Base-by-base conservation (phyloP, 2,888 invertebrate genomes). In the Allygus modestus region DNA sequence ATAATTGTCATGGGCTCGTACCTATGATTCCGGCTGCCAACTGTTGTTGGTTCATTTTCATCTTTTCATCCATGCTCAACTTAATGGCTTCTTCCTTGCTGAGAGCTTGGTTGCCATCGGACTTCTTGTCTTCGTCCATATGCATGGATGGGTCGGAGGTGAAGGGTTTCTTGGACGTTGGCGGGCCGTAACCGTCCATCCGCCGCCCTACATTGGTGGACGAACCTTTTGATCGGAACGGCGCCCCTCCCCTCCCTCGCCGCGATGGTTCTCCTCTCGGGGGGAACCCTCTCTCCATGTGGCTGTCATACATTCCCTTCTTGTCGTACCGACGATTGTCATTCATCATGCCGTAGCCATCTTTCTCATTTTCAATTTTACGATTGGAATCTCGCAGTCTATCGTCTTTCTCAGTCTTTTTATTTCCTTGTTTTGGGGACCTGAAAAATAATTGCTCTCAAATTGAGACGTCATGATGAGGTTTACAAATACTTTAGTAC, bases 241-340 rank as follows among this genome's bases (percentile, higher is more conserved):
- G 51, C 7, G 69, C 82, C 54, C 81, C 81, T 20, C 95, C 96
- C 85, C 97, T 92, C 5, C 97, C 97, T 84, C 97, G 94, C 81
- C 97, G 92, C 0, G 97, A 97, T 0, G 97, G 97, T 90, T 97
- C 97, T 0, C 97, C 97, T 28, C 97, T 93, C 0, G 97, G 97
- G 0, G 96, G 95, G 90, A 97, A 97, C 75, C 95, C 95, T 92
- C 87, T 87, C 88, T 90, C 31, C 88, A 88, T 7, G 90, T 87
- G 77, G 54, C 46, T 65, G 41, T 84, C 85, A 84, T 90, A 89
- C 85, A 87, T 88, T 69, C 88, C 88, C 73, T 84, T 83, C 37
- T 85, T 85, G 17, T 82, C 83, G 75, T 83, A 77, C 33, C 86
- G 81, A 41, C 85, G 85, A 41, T 81, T 82, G 71, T 83, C 85